phyloP scores from a whole-genome alignment of 2,797 vertebrate species.

The Onychomys arenicola region DNA sequence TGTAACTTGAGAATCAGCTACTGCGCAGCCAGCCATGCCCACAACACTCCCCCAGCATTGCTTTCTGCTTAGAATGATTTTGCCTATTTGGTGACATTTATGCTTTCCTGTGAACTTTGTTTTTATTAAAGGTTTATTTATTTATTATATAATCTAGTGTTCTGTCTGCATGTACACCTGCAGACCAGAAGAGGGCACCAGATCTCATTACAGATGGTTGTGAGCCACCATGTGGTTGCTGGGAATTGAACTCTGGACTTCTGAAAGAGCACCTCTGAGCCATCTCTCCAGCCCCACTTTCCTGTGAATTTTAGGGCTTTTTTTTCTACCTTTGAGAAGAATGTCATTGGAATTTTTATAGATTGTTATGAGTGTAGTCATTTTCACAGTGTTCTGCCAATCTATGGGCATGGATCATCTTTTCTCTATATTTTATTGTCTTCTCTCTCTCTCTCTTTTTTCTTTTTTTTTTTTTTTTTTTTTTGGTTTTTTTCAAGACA shows the following conservation, averaged over 20 bases:
- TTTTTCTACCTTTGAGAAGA: neutral
- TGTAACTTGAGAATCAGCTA: neutral
- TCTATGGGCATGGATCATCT: neutral
- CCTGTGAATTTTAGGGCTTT: neutral
- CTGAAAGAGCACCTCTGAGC: neutral
- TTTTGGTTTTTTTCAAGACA: too few species aligned
- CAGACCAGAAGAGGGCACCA: too few species aligned
- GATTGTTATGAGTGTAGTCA: neutral
- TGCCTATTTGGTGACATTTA: neutral
- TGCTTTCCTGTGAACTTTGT: too few species aligned
- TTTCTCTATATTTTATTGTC: neutral
- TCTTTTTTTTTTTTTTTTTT: too few species aligned
- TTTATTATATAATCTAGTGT: too few species aligned
- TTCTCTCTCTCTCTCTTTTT: too few species aligned
- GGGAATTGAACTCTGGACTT: too few species aligned
- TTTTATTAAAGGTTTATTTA: too few species aligned
- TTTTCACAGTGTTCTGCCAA: neutral
- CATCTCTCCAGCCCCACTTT: neutral
- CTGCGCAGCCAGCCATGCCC: too few species aligned
- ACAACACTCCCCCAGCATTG: neutral
- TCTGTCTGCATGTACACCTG: too few species aligned
- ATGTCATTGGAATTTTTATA: neutral
- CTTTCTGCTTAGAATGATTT: neutral
- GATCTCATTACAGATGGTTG: too few species aligned
- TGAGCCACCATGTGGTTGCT: too few species aligned